A percentile compares a stretch with the other conserved stretches of the same genome.
Conservation (phyloP, 2,888 invertebrate species). For the Phengaris arion region DNA sequence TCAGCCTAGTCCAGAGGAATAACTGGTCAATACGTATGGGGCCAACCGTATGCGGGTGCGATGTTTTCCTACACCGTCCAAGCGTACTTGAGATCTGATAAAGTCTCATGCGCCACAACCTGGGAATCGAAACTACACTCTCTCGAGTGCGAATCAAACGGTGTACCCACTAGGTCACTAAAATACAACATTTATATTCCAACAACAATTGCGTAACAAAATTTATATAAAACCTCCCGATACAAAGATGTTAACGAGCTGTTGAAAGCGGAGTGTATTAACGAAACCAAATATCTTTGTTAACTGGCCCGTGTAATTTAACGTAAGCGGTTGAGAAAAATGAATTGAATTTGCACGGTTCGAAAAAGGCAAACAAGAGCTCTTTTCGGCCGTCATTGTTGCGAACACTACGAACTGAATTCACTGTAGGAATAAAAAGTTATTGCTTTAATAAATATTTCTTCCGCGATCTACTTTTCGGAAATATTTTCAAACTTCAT, state of each 20-base stretch:
- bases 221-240: conserved; percentile 2
- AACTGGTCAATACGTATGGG: too few relatives aligned
- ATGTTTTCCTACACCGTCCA: too few relatives aligned
- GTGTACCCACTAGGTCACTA: not conserved
- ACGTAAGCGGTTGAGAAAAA: conserved; percentile 30
- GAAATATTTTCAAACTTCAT: conserved; percentile 6
- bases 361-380: conserved; percentile 30
- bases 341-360: conserved; percentile 36
- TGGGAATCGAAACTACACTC: too few relatives aligned
- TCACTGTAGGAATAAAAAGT: conserved; percentile 18
- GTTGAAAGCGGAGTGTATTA: conserved; percentile 14
- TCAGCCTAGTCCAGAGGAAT: too few relatives aligned
- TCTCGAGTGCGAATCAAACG: too few relatives aligned
- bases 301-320: conserved; percentile 28
- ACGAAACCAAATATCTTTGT: conserved; percentile 29
- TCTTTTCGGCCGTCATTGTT: conserved; percentile 28
- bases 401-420: conserved; percentile 26
- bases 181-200: conserved; percentile 34
- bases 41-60: too few relatives aligned
- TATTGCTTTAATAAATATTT: not conserved
- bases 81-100: too few relatives aligned
- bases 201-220: conserved; percentile 28
- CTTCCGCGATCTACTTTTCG: not conserved
- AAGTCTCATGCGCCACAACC: too few relatives aligned
- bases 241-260: conserved; percentile 11